A percentile compares a stretch with the other conserved stretches of the same genome.
Conservation (phyloP, 1,140 invertebrate species). For the Eupristina koningsbergeri region DNA sequence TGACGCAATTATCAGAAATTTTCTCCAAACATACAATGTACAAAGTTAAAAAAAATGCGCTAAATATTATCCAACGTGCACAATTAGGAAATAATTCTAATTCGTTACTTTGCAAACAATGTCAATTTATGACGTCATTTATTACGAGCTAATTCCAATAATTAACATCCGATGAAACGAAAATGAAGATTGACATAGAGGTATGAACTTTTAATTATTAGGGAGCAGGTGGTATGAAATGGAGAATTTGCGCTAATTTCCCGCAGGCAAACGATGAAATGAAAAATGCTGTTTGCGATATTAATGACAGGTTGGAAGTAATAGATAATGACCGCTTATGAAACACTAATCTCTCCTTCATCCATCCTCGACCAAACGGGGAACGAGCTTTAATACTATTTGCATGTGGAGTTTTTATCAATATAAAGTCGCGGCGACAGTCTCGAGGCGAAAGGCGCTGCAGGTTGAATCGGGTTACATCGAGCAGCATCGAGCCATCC, state of each 20-base stretch:
- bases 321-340: constrained; percentile 30
- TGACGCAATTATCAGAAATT: too few relatives aligned
- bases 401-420: constrained; percentile 9
- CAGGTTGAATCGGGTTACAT: constrained; percentile 11
- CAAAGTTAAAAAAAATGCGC: too few relatives aligned
- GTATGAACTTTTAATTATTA: neutral
- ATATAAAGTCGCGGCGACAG: neutral
- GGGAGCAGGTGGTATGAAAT: neutral
- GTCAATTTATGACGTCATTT: neutral
- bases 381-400: constrained; percentile 10
- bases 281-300: neutral
- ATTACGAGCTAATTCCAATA: neutral
- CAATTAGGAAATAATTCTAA: neutral
- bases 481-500: neutral
- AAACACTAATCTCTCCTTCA: constrained; percentile 8
- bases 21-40: too few relatives aligned
- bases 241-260: neutral
- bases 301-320: constrained; percentile 14
- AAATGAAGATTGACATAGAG: neutral
- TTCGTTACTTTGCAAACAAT: neutral
- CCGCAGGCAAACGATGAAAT: neutral
- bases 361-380: neutral
- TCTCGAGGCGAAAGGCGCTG: neutral
- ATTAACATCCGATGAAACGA: neutral
- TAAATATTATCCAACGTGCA: too few relatives aligned